Percentiles rank a stretch among this genome's conserved stretches.
Evolutionary conservation across 2,888 invertebrate species (phyloP).

Genomic region (Poecilobothrus nobilitatus): DNA sequence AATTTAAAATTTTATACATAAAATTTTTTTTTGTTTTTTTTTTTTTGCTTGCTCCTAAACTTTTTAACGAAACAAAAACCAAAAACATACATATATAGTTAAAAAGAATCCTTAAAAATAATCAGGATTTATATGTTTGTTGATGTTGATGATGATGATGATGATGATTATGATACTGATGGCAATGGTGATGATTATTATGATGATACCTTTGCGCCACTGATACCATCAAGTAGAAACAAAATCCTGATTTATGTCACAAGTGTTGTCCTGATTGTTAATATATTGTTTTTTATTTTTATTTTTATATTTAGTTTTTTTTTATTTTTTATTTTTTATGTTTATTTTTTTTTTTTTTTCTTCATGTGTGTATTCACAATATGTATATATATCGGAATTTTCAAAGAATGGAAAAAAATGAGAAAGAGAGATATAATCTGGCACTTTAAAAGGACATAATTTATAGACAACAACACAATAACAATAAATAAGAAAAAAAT

Average conservation of each 20-base stretch:
- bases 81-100: too few species aligned
- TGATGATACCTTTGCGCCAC: too few species aligned
- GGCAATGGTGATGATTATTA: too few species aligned
- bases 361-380: not conserved
- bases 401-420: not conserved
- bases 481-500: not conserved
- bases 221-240: too few species aligned
- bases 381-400: not conserved
- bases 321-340: not conserved
- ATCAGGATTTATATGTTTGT: too few species aligned
- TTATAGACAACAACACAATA: not conserved
- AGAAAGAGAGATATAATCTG: not conserved
- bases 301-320: not conserved
- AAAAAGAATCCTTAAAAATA: too few species aligned
- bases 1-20: too few species aligned
- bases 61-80: too few species aligned
- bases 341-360: not conserved
- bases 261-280: slow-evolving; percentile 6
- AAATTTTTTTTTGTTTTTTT: too few species aligned
- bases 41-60: too few species aligned
- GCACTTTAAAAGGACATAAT: not conserved
- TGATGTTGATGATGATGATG: too few species aligned
- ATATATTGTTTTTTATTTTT: not conserved
- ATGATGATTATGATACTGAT: too few species aligned
- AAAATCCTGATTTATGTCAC: slow-evolving; percentile 6